A percentile compares a stretch with the other conserved stretches of the same genome.
Evolutionary conservation across 2,113 vertebrate genomes (phyloP).

Genomic region (Thomomys bottae): DNA sequence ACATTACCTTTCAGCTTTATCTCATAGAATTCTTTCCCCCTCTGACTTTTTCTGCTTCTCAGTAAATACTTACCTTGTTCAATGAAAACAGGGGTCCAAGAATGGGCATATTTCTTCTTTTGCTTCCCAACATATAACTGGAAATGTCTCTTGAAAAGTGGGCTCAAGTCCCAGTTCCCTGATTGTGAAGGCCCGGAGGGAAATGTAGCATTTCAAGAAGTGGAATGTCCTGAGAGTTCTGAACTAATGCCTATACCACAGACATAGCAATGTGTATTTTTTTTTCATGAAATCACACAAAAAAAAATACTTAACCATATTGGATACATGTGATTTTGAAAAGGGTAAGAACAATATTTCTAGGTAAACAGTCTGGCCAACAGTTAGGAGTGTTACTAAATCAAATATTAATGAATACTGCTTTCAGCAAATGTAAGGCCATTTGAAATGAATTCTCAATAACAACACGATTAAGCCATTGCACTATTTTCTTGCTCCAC

Average conservation of each 20-base stretch:
- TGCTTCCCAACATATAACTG: background rate
- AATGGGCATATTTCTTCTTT: background rate
- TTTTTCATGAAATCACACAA: background rate
- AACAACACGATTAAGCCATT: background rate
- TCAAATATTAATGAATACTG: background rate
- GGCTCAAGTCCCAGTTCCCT: background rate
- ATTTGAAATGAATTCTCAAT: background rate
- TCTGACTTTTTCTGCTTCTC: background rate
- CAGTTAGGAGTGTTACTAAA: background rate
- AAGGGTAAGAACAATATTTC: background rate
- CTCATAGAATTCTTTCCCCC: background rate
- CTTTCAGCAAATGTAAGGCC: background rate
- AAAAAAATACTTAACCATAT: background rate
- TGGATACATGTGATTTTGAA: background rate
- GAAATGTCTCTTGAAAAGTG: background rate
- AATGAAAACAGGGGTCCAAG: background rate
- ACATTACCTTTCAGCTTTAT: background rate
- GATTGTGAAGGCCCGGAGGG: background rate
- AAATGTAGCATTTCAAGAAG: background rate
- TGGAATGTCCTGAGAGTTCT: background rate
- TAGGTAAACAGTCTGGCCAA: background rate
- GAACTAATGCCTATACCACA: background rate
- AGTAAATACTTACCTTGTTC: background rate
- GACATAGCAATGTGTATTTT: background rate
- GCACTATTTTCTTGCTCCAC: background rate